A percentile compares a stretch with the other conserved stretches of the same genome.
Evolutionary conservation across 2,113 vertebrate species (phyloP).

Genomic region (Salvator merianae): DNA sequence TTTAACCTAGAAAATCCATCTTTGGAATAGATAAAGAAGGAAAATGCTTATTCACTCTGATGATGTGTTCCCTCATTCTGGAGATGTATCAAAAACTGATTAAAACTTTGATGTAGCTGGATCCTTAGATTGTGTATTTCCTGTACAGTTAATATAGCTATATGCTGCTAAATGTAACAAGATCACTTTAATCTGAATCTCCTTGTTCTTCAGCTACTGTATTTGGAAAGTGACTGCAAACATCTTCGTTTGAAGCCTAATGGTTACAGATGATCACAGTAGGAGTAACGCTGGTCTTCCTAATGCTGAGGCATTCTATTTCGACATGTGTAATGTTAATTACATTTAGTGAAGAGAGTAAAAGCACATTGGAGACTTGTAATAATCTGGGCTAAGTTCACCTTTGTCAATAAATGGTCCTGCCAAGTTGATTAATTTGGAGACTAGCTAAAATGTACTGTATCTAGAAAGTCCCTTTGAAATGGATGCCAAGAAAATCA

Average conservation of each 20-base stretch:
- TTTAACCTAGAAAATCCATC: too few relatives aligned
- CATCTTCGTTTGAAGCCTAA: slow-evolving; percentile 13
- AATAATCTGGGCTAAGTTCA: slow-evolving; percentile 46
- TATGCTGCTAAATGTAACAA: not conserved
- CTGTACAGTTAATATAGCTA: slow-evolving; percentile 7
- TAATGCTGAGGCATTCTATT: slow-evolving; percentile 12
- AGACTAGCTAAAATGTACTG: slow-evolving; percentile 51
- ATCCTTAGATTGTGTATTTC: too few relatives aligned
- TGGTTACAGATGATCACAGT: slow-evolving; percentile 35
- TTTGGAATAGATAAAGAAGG: too few relatives aligned
- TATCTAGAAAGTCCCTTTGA: slow-evolving; percentile 38
- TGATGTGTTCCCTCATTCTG: too few relatives aligned
- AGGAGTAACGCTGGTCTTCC: not conserved
- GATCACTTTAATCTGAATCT: slow-evolving; percentile 9
- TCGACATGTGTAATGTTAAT: slow-evolving; percentile 47
- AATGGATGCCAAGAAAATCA: slow-evolving; percentile 40
- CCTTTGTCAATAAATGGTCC: slow-evolving; percentile 57
- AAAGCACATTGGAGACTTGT: slow-evolving; percentile 41
- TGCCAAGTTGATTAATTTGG: slow-evolving; percentile 63
- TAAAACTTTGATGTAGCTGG: too few relatives aligned
- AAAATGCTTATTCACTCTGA: too few relatives aligned
- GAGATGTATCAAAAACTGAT: too few relatives aligned
- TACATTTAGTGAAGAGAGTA: slow-evolving; percentile 50
- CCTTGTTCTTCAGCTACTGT: not conserved
- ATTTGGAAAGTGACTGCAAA: not conserved